Evolutionary conservation across 2,113 vertebrate genomes (phyloP), one percentile per base, ranked within the genome.

Genomic region (Phyllostomus discolor): DNA sequence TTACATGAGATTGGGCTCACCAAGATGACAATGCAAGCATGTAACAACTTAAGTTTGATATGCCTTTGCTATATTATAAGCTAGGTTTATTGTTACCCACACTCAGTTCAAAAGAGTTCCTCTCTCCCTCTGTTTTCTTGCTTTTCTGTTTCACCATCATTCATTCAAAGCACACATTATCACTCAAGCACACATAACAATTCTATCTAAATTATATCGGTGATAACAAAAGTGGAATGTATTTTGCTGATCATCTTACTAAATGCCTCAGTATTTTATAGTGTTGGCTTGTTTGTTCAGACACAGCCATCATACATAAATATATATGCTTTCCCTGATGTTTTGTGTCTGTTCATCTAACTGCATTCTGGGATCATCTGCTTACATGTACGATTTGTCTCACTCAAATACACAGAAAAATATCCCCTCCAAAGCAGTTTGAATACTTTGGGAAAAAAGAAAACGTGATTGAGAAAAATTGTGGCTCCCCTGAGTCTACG

Each of bases 381-480:
- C 69, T 95, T 88, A 95, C 14, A 57, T 78, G 83, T 80, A 4
- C 1, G 22, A 95, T 96, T 97, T 88, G 88, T 96, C 52, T 95
- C 76, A 92, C 35, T 95, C 66, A 90, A 35, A 90, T 66, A 17
- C 41, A 95, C 59, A 90, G 41, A 90, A 78, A 20, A 88, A 76
- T 81, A 62, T 88, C 43, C 52, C 5, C 19, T 86, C 52, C 28
- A 78, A 93, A 95, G 72, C 41, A 95, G 17, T 90, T 28, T 75
- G 79, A 95, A 86, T 95, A 90, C 59, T 46, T 93, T 57, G 95
- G 87, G 80, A 94, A 79, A 91, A 46, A 78, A 96, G 52, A 94
- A 96, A 97, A 87, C 76, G 28, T 41, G 88, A 41, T 88, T 90
- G 80, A 97, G 96, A 95, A 95, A 97, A 97, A 95, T 70, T 90